Conservation (phyloP, 2,888 invertebrate genomes). For the Halictus quadricinctus region DNA sequence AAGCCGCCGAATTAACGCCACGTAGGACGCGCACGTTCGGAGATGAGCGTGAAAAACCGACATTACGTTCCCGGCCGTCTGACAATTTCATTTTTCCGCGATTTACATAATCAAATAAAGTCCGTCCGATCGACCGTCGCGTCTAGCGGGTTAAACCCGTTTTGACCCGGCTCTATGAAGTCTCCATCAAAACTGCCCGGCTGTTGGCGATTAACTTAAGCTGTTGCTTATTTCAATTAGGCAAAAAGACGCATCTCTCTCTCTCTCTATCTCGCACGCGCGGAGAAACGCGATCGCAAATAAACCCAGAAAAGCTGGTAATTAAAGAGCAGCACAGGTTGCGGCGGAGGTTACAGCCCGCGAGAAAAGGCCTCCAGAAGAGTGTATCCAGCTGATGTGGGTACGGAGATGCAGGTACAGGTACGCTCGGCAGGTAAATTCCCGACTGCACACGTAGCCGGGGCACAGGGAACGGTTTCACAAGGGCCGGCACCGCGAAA, state of each 20-base stretch:
- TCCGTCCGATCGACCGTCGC: background rate
- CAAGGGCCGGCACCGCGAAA: slow-evolving; percentile 26
- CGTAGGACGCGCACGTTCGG: background rate
- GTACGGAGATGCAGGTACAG: background rate
- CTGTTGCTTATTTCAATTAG: slow-evolving; percentile 9
- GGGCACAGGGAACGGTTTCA: background rate
- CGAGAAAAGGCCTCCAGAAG: background rate
- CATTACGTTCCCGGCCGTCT: background rate
- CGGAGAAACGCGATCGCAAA: background rate
- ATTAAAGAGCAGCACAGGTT: background rate
- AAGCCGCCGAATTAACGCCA: background rate
- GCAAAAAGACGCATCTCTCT: background rate
- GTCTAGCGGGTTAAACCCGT: background rate
- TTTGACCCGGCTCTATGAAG: background rate
- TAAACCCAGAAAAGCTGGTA: background rate
- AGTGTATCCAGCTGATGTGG: background rate
- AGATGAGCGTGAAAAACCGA: background rate
- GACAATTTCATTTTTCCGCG: background rate
- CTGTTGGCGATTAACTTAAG: background rate
- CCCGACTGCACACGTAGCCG: slow-evolving; percentile 5
- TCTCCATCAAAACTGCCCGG: background rate
- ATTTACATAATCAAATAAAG: background rate
- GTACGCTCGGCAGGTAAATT: background rate
- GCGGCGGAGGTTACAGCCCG: background rate
- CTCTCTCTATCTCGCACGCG: background rate